Percentiles rank a stretch among this genome's conserved stretches.
Conservation (phyloP, 2,888 invertebrate genomes). For the Malthinus flaveolus region DNA sequence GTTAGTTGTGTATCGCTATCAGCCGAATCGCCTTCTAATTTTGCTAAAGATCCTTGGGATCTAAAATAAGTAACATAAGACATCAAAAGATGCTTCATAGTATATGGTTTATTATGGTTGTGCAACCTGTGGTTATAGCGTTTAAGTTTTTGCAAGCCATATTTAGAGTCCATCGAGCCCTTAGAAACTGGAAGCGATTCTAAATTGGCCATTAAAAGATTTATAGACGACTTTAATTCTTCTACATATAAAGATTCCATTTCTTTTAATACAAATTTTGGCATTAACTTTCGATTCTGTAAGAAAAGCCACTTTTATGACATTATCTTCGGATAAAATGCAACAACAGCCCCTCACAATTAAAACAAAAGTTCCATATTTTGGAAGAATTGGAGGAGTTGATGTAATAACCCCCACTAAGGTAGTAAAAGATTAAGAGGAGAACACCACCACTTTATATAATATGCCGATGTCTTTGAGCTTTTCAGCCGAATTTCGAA, state of each 20-base stretch:
- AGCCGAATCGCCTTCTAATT: conserved; percentile 92
- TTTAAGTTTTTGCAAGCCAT: conserved; percentile 96
- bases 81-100: conserved; percentile 57
- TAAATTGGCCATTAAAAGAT: conserved; percentile 96
- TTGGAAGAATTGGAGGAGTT: too few relatives aligned
- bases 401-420: too few relatives aligned
- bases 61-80: conserved; percentile 63
- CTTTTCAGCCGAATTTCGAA: too few relatives aligned
- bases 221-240: conserved; percentile 96
- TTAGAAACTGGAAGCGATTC: conserved; percentile 99
- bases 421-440: too few relatives aligned
- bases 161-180: conserved; percentile 96
- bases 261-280: conserved; percentile 99
- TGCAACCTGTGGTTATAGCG: conserved; percentile 96
- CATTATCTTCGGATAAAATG: too few relatives aligned
- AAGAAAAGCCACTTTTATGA: conserved; percentile 29
- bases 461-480: too few relatives aligned
- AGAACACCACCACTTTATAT: too few relatives aligned
- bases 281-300: conserved; percentile 95
- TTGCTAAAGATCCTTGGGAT: conserved; percentile 89
- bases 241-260: conserved; percentile 99
- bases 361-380: too few relatives aligned
- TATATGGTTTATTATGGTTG: conserved; percentile 57
- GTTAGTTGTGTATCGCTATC: conserved; percentile 95
- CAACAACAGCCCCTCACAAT: too few relatives aligned